Evolutionary conservation across 2,797 vertebrate genomes (phyloP).

Genomic region (Crenichthys baileyi): DNA sequence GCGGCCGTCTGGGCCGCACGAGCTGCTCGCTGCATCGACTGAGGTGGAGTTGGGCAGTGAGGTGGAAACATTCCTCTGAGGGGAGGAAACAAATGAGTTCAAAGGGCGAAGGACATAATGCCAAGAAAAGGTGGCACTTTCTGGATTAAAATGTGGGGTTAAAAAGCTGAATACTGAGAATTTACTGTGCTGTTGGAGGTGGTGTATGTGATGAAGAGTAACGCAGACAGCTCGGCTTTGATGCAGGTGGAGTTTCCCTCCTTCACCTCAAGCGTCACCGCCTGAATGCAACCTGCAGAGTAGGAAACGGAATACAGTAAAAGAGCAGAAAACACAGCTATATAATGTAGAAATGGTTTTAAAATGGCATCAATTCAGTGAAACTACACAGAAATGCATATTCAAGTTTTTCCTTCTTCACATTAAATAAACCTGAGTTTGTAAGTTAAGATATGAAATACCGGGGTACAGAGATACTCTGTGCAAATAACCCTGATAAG

Average conservation of each 20-base stretch:
- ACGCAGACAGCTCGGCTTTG: constrained; percentile 85
- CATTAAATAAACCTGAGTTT: not conserved
- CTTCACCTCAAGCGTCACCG: constrained; percentile 85
- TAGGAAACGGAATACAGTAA: not conserved
- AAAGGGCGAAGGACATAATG: not conserved
- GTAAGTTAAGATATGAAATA: not conserved
- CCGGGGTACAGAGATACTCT: not conserved
- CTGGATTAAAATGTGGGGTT: not conserved
- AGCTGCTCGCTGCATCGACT: constrained; percentile 81
- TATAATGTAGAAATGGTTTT: not conserved
- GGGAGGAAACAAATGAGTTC: constrained; percentile 4
- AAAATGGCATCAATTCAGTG: not conserved
- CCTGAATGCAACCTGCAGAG: constrained; percentile 70
- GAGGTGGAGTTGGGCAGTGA: constrained; percentile 77
- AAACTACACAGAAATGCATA: not conserved
- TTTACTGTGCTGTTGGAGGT: constrained; percentile 65
- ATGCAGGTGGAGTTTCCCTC: constrained; percentile 84
- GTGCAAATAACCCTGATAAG: not conserved
- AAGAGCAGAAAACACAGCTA: not conserved
- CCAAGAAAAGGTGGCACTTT: not conserved
- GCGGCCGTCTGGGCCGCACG: constrained; percentile 76
- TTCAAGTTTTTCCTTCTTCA: not conserved
- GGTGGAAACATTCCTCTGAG: constrained; percentile 71
- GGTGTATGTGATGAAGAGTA: constrained; percentile 83
- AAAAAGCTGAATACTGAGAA: not conserved